Evolutionary conservation across 2,113 vertebrate species (phyloP).

Genomic region (Lepisosteus osseus): DNA sequence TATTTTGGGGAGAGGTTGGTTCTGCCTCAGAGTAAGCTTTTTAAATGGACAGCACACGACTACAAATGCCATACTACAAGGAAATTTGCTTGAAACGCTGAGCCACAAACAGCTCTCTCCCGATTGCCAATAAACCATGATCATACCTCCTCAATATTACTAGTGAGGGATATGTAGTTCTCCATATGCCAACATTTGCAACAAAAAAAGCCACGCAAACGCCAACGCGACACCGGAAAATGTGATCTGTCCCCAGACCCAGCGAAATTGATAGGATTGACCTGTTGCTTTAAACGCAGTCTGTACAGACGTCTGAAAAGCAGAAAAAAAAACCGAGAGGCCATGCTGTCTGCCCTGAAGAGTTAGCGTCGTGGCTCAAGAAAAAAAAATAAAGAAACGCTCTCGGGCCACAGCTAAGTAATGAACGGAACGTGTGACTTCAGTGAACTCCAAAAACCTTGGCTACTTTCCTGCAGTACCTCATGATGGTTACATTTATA

Average conservation of each 20-base stretch:
- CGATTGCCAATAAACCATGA: too few relatives aligned
- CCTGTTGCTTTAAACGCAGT: conserved; percentile 22
- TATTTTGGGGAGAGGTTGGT: too few relatives aligned
- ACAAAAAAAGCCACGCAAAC: too few relatives aligned
- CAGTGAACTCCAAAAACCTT: conserved; percentile 29
- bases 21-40: not conserved
- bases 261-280: conserved; percentile 1
- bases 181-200: too few relatives aligned
- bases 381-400: too few relatives aligned
- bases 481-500: too few relatives aligned
- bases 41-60: not conserved
- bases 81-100: not conserved
- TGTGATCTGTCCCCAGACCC: not conserved
- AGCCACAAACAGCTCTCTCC: too few relatives aligned
- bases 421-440: conserved; percentile 6
- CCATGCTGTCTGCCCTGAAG: not conserved
- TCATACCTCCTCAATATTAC: too few relatives aligned
- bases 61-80: not conserved
- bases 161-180: too few relatives aligned
- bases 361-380: too few relatives aligned
- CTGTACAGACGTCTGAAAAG: not conserved
- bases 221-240: not conserved
- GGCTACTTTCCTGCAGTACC: not conserved
- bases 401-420: not conserved
- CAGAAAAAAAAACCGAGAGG: not conserved